These are phyloP conservation scores for Clytia hemisphaerica DNA, from an alignment of 30 jellyfish, hydroid and myxozoan genomes.

Conservation along the genomic window DNA sequence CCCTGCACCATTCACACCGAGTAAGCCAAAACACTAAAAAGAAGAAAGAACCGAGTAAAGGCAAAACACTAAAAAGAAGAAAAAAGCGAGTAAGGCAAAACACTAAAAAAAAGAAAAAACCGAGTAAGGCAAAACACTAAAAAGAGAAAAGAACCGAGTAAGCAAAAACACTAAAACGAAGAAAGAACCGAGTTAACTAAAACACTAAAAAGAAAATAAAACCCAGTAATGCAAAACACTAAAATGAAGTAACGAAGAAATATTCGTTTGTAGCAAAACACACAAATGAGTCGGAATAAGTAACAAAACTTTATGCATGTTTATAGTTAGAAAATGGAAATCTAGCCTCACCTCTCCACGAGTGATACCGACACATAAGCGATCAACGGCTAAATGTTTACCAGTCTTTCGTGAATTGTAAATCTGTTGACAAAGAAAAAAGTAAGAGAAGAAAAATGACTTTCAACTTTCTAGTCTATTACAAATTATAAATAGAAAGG, in stretches of 20 bases:
- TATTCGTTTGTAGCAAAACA: no score
- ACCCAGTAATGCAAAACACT: no score
- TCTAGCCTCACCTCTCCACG: conserved; percentile 68
- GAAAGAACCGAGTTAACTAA: not conserved
- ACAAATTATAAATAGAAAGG: not conserved
- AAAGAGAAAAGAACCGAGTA: not conserved
- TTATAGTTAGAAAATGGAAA: not conserved
- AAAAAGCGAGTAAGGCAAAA: not conserved
- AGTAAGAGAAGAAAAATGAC: no score
- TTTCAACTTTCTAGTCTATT: no score
- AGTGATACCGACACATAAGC: conserved; percentile 69
- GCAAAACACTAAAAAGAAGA: no score
- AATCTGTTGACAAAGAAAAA: conserved; percentile 16
- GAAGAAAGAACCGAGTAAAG: no score
- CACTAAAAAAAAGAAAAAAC: not conserved
- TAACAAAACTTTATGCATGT: not conserved
- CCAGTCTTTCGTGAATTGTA: conserved; percentile 83
- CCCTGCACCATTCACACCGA: conserved; percentile 98
- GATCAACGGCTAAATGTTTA: conserved; percentile 71
- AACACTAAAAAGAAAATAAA: no score
- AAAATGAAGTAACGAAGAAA: no score
- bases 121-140: not conserved
- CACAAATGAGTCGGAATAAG: not conserved
- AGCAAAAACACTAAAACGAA: not conserved
- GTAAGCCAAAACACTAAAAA: conserved; percentile 94